phyloP scores from a whole-genome alignment of 2,888 invertebrate genomes.

The Choristoneura rosaceana region DNA sequence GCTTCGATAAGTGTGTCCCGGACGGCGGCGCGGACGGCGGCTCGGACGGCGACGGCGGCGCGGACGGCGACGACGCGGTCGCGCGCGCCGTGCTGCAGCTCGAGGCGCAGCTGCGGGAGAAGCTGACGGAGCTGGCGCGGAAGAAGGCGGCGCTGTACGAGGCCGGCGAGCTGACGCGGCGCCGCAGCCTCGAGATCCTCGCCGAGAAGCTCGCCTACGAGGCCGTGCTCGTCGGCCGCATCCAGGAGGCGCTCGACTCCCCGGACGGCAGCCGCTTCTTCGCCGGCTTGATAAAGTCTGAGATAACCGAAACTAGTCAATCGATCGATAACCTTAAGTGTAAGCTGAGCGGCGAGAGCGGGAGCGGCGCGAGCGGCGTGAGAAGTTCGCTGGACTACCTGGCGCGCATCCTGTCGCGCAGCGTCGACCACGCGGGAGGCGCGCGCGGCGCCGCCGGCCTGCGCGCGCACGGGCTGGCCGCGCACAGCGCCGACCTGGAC shows the following conservation, averaged over 20 bases:
- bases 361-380: slow-evolving; percentile 69
- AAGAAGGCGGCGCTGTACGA: slow-evolving; percentile 88
- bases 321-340: slow-evolving; percentile 89
- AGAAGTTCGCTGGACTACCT: slow-evolving; percentile 88
- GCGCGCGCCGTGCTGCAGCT: slow-evolving; percentile 86
- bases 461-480: slow-evolving; percentile 67
- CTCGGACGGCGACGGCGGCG: slow-evolving; percentile 64
- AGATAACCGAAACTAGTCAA: slow-evolving; percentile 91
- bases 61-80: slow-evolving; percentile 80
- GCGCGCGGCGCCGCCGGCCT: slow-evolving; percentile 59
- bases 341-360: slow-evolving; percentile 86
- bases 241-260: slow-evolving; percentile 88
- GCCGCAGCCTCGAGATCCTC: slow-evolving; percentile 88
- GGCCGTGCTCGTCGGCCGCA: slow-evolving; percentile 89
- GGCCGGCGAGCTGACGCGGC: slow-evolving; percentile 88
- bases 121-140: slow-evolving; percentile 88
- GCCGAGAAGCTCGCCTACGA: slow-evolving; percentile 94
- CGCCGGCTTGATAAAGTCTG: slow-evolving; percentile 87
- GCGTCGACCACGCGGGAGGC: slow-evolving; percentile 81
- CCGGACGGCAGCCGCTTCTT: slow-evolving; percentile 85
- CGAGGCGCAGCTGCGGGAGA: slow-evolving; percentile 88
- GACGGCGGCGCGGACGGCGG: slow-evolving; percentile 65
- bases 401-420: slow-evolving; percentile 90
- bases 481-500: slow-evolving; percentile 80
- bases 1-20: slow-evolving; percentile 85